These are phyloP conservation scores for Tortrix viridana DNA, from an alignment of 2,888 invertebrate genomes.

Conservation along the genomic window DNA sequence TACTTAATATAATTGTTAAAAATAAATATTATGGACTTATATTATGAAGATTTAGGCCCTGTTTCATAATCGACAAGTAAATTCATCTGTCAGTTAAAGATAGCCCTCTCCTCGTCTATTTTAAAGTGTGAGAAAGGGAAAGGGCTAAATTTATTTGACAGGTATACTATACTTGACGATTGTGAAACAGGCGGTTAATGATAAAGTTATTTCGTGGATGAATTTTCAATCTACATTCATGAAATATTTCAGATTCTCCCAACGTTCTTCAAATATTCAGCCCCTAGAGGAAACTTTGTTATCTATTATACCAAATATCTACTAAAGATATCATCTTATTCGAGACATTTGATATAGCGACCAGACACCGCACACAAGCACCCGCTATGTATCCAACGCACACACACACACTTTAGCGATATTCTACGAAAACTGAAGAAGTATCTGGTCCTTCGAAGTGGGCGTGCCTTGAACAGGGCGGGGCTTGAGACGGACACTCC, in stretches of 20 bases:
- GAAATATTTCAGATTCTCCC: background rate
- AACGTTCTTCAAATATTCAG: background rate
- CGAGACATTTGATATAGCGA: slow-evolving; percentile 34
- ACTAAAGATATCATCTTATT: slow-evolving; percentile 27
- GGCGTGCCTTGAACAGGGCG: slow-evolving; percentile 76
- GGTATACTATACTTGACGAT: no score
- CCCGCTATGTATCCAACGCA: slow-evolving; percentile 40
- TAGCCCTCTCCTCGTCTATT: no score
- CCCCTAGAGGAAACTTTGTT: background rate
- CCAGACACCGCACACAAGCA: slow-evolving; percentile 35
- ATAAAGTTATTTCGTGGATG: no score
- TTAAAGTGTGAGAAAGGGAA: no score
- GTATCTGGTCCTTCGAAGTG: slow-evolving; percentile 64
- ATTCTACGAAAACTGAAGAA: slow-evolving; percentile 69
- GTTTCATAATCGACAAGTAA: no score
- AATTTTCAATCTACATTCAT: no score
- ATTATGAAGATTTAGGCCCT: no score
- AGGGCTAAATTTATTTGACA: no score
- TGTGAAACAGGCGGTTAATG: no score
- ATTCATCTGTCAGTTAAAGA: no score
- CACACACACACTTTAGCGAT: slow-evolving; percentile 55
- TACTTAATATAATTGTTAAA: no score
- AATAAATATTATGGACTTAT: no score
- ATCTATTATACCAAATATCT: slow-evolving; percentile 10
- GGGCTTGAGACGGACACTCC: slow-evolving; percentile 78